Evolutionary conservation across 2,113 vertebrate species (phyloP).

Genomic region (Neogobius melanostomus): DNA sequence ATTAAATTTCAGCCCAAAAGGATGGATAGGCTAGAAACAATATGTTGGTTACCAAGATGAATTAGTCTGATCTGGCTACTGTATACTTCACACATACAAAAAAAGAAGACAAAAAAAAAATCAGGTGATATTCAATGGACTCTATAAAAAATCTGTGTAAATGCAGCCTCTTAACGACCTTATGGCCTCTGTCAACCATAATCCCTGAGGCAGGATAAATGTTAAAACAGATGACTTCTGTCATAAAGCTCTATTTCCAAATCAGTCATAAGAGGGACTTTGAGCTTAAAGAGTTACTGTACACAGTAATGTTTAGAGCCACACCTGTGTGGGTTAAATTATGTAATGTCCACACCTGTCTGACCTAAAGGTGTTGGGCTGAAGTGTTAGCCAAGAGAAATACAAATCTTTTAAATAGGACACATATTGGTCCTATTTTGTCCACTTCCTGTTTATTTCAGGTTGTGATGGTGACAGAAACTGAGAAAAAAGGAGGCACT

Average conservation of each 20-base stretch:
- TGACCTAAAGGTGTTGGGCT: neutral
- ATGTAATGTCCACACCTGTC: neutral
- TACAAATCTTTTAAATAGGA: neutral
- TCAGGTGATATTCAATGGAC: no score
- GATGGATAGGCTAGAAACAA: no score
- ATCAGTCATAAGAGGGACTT: neutral
- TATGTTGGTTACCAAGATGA: no score
- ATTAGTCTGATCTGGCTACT: no score
- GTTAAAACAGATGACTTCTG: neutral
- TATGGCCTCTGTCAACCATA: neutral
- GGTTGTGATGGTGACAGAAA: slow-evolving; percentile 53
- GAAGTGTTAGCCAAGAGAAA: neutral
- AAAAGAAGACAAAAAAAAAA: no score
- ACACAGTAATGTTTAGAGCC: neutral
- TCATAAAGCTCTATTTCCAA: neutral
- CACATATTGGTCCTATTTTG: slow-evolving; percentile 28
- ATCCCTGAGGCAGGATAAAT: neutral
- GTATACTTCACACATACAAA: no score
- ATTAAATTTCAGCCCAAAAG: no score
- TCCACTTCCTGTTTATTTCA: slow-evolving; percentile 45
- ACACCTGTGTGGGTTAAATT: neutral
- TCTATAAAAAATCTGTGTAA: neutral
- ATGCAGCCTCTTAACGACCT: neutral
- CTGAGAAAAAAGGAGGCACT: slow-evolving; percentile 50
- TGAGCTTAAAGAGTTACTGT: neutral